phyloP scores from a whole-genome alignment of 2,888 invertebrate species.

The Mythimna lalbum region DNA sequence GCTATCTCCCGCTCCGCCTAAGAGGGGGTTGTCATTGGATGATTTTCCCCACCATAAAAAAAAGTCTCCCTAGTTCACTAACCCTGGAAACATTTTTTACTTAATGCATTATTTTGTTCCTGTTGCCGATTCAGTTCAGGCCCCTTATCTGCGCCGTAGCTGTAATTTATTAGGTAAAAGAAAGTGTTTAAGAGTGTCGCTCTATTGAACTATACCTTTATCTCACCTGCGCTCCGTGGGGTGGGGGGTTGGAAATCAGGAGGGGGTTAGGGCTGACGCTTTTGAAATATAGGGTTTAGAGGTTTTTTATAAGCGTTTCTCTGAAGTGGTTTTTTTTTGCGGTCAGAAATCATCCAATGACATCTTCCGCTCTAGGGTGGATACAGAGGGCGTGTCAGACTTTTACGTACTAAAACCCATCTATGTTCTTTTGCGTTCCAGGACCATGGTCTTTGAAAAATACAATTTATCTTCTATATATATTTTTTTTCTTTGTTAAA shows the following conservation, averaged over 20 bases:
- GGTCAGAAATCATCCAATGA: too few species aligned
- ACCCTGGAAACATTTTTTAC: slow-evolving; percentile 5
- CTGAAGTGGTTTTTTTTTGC: too few species aligned
- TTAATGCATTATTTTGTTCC: slow-evolving; percentile 23
- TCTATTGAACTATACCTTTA: slow-evolving; percentile 63
- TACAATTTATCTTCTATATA: too few species aligned
- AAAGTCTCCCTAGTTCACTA: neutral
- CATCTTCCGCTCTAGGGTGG: too few species aligned
- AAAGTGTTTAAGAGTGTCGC: slow-evolving; percentile 59
- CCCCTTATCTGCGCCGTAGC: slow-evolving; percentile 34
- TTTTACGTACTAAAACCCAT: too few species aligned
- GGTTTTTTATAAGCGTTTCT: neutral
- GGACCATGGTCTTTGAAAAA: too few species aligned
- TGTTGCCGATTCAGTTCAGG: slow-evolving; percentile 34
- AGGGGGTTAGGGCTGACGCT: slow-evolving; percentile 44
- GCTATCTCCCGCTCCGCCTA: too few species aligned
- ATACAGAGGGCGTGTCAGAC: too few species aligned
- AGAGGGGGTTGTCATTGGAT: too few species aligned
- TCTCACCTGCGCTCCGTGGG: slow-evolving; percentile 63
- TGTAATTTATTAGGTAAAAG: slow-evolving; percentile 59
- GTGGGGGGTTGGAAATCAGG: slow-evolving; percentile 17
- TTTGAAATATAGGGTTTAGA: neutral
- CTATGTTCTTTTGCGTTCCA: too few species aligned
- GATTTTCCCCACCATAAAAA: too few species aligned
- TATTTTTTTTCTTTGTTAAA: too few species aligned